Conservation (phyloP, 2,113 vertebrate genomes). For the Ammospiza nelsoni region DNA sequence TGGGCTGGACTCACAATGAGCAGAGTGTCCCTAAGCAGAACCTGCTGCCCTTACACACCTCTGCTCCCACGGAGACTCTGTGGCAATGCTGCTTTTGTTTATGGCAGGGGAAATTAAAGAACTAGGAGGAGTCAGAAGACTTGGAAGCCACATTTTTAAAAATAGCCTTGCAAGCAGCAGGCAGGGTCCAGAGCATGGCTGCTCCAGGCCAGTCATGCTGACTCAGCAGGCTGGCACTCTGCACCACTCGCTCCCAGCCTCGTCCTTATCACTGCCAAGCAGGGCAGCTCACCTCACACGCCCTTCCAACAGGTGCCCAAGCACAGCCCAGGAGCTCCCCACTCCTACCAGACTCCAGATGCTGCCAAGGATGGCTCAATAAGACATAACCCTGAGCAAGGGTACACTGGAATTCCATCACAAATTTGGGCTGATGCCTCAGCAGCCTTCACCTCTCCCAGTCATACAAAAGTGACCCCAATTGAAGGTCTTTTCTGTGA, state of each 20-base stretch:
- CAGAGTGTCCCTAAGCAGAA: neutral
- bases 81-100: neutral
- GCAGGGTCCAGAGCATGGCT: constrained; percentile 55
- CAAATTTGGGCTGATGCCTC: neutral
- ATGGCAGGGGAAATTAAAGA: constrained; percentile 32
- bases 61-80: neutral
- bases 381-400: neutral
- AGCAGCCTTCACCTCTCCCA: neutral
- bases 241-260: neutral
- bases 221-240: constrained; percentile 69
- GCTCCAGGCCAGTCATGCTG: constrained; percentile 76
- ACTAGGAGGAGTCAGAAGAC: constrained; percentile 57
- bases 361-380: neutral
- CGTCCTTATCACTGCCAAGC: neutral
- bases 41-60: neutral
- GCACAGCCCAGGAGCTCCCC: neutral
- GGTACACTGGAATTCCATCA: neutral
- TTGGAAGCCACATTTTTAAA: constrained; percentile 74
- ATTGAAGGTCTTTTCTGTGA: neutral
- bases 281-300: accelerated
- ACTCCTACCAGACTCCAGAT: neutral
- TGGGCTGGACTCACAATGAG: neutral
- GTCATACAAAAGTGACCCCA: neutral
- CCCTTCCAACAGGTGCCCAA: neutral
- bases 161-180: constrained; percentile 70